phyloP scores from a whole-genome alignment of 2,113 vertebrate species.

The Chaetorhynchus papuensis region DNA sequence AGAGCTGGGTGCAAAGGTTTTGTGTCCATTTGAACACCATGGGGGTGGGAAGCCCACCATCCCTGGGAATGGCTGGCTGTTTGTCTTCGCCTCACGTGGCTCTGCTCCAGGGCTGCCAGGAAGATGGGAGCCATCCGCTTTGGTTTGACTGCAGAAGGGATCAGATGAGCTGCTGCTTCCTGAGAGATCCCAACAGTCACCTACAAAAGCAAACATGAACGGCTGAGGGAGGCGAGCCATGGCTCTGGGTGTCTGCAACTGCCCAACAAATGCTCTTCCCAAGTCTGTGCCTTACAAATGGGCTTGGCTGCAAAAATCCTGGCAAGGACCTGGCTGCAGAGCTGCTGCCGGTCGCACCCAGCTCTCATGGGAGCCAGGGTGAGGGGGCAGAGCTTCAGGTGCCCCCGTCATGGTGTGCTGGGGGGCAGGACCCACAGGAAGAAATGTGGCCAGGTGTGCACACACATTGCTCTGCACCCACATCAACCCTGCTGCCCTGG shows the following conservation, averaged over 20 bases:
- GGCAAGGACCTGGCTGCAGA: neutral
- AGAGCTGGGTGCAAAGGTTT: neutral
- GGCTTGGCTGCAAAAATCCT: neutral
- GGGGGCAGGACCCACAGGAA: neutral
- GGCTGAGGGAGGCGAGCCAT: neutral
- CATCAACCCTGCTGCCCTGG: neutral
- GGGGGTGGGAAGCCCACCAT: neutral
- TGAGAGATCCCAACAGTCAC: neutral
- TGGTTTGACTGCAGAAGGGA: neutral
- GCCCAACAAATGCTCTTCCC: neutral
- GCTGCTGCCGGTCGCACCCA: neutral
- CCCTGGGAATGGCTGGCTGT: neutral
- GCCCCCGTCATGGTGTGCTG: fast-evolving
- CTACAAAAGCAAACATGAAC: neutral
- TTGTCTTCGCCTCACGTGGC: neutral
- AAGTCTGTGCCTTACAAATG: neutral
- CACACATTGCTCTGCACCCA: neutral
- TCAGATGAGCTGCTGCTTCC: neutral
- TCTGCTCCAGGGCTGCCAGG: neutral
- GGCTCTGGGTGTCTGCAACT: neutral
- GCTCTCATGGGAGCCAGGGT: neutral
- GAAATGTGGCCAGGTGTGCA: neutral
- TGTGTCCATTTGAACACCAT: neutral
- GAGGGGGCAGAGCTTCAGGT: neutral
- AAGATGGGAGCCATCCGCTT: neutral